Conservation (phyloP, 2,797 vertebrate genomes). For the Lithobates pipiens region DNA sequence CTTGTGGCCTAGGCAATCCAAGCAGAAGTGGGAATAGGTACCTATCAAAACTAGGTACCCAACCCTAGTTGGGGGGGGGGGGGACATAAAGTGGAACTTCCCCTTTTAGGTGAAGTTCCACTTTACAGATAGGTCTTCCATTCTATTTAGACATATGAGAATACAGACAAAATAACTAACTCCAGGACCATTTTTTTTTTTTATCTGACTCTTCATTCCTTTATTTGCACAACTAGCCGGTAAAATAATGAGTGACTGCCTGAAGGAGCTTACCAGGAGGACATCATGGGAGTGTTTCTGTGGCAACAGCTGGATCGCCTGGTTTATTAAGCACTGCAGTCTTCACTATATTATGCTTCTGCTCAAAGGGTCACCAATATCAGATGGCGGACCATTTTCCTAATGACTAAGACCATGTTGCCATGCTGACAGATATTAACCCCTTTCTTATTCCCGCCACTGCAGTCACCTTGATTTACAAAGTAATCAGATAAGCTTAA, state of each 20-base stretch:
- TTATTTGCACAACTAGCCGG: not conserved
- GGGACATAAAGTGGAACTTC: too few species aligned
- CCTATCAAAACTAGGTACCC: too few species aligned
- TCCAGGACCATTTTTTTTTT: not conserved
- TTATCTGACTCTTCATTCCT: not conserved
- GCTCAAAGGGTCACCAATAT: slow-evolving; percentile 31
- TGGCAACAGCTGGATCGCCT: not conserved
- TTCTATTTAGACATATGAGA: not conserved
- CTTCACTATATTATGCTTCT: slow-evolving; percentile 23
- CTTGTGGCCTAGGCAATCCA: too few species aligned
- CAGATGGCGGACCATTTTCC: slow-evolving; percentile 20
- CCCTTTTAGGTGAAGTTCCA: too few species aligned
- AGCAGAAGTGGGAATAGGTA: too few species aligned
- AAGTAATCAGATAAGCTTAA: slow-evolving; percentile 44
- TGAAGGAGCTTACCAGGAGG: not conserved
- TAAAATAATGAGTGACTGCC: not conserved
- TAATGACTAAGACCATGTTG: slow-evolving; percentile 36
- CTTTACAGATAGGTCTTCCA: not conserved
- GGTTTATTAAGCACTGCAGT: not conserved
- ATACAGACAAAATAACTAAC: not conserved
- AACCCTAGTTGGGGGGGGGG: too few species aligned
- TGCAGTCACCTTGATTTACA: slow-evolving; percentile 44
- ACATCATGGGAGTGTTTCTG: not conserved
- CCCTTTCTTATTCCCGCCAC: slow-evolving; percentile 28
- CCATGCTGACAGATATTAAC: slow-evolving; percentile 48